Evolutionary conservation across 2,888 invertebrate species (phyloP), one percentile per base, ranked within the genome.

Genomic region (Acleris laterana): DNA sequence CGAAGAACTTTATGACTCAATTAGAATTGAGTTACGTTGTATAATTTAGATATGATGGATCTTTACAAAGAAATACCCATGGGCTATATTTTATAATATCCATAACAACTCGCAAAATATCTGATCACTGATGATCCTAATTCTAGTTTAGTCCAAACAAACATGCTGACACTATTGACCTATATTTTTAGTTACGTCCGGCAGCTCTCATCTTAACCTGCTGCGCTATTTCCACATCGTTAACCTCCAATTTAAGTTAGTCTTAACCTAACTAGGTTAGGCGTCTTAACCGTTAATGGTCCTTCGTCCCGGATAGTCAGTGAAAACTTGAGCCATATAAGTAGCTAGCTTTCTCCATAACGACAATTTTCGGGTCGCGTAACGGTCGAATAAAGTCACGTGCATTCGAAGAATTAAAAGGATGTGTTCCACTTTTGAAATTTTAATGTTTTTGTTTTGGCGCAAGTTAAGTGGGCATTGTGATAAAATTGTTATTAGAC

Each of bases 301-400:
- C 62, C 62, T 57, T 66, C 51, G 51, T 66, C 61, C 62, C 57
- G 66, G 66, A 60, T 61, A 61, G 46, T 19, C 28, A 38, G 56
- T 20, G 22, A 61, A 55, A 65, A 55, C 69, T 63, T 69, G 62
- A 69, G 72, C 69, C 65, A 68, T 76, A 77, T 72, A 75, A 69
- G 79, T 72, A 73, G 77, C 76, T 63, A 70, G 77, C 83, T 83
- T 83, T 83, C 84, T 81, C 77, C 62, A 28, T 68, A 64, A 68
- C 69, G 69, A 61, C 66, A 69, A 70, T 72, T 87, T 87, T 80
- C 70, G 75, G 84, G 85, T 85, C 86, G 75, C 62, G 68, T 86
- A 86, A 84, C 81, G 83, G 82, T 56, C 69, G 72, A 72, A 64
- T 49, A 61, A n/a, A 44, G 44, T 16, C 44, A 64, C 69, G 71